Evolutionary conservation across 2,888 invertebrate genomes (phyloP), one percentile per base, ranked within the genome.

Genomic region (Cyclophora punctaria): DNA sequence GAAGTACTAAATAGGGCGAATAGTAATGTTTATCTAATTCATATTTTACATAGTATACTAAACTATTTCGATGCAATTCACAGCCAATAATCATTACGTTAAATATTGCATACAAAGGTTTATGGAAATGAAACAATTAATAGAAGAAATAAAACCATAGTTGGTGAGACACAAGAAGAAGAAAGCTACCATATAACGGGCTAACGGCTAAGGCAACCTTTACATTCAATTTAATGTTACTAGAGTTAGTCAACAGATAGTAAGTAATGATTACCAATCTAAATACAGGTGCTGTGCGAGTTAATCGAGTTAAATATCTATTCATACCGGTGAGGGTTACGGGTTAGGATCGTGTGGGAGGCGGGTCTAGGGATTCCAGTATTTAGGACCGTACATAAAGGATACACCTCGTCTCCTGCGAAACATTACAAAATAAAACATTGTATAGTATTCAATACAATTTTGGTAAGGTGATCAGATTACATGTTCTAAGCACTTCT

Each of bases 121-220:
- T 20, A 20, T 20, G 20, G 20, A 20, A 20, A 20, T 20, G 20
- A 20, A 20, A 20, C 20, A 5, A 37, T 37, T 37, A 37, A 37
- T 5, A 37, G 37, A 37, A 37, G 37, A 37, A 37, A 5, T 5
- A 5, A 37, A 54, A 53, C 54, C 49, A 50, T 51, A 35, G 50
- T 53, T 53, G 47, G 50, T 59, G 48, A 59, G 48, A 58, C 37
- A 37, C 5, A 55, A 53, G 49, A 51, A 58, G 46, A 60, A 56
- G 48, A 49, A 59, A 56, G 59, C 56, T 57, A 55, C 52, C 42
- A 56, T 62, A 66, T 63, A 65, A 63, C 5, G 37, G 37, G 73
- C 73, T 68, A 62, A 66, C 4, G 37, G 73, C 73, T 68, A 62
- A 66, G 63, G 68, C 68, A 60, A 66, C 57, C 59, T 63, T 69